A percentile compares a stretch with the other conserved stretches of the same genome.
phyloP scores from a whole-genome alignment of 2,113 vertebrate species.

The Orycteropus afer region DNA sequence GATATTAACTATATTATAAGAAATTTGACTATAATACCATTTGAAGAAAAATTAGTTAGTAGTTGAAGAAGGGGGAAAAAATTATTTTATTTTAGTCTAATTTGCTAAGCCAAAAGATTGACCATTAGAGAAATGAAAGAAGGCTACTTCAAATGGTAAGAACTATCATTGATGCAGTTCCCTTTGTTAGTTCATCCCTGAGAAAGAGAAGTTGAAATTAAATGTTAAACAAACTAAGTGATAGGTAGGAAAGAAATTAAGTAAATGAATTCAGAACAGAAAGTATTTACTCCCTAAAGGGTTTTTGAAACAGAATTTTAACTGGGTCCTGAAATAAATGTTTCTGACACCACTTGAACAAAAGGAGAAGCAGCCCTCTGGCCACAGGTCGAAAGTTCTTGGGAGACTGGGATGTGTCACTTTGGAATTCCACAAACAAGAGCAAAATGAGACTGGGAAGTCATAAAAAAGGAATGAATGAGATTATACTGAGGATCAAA shows the following conservation, averaged over 20 bases:
- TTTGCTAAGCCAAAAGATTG: neutral
- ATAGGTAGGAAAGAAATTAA: constrained; percentile 51
- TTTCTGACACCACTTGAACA: constrained; percentile 63
- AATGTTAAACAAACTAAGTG: neutral
- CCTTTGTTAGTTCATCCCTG: neutral
- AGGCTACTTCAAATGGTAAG: neutral
- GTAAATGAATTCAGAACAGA: constrained; percentile 59
- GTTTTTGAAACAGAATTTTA: constrained; percentile 70
- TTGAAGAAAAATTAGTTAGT: neutral
- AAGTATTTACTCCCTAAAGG: constrained; percentile 53
- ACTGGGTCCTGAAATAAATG: constrained; percentile 64
- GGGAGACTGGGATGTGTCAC: constrained; percentile 37
- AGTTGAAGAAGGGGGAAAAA: neutral
- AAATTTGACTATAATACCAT: neutral
- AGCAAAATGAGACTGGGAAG: neutral
- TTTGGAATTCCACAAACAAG: constrained; percentile 60
- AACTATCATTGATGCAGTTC: neutral
- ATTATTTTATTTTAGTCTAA: neutral
- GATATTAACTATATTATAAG: neutral
- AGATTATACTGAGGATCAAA: constrained; percentile 45
- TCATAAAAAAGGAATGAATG: constrained; percentile 53
- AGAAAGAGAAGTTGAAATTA: neutral
- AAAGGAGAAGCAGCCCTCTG: constrained; percentile 8
- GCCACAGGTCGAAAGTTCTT: neutral
- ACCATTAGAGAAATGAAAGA: neutral